phyloP scores from a whole-genome alignment of 2,888 invertebrate genomes.

The Agriopis leucophaearia region DNA sequence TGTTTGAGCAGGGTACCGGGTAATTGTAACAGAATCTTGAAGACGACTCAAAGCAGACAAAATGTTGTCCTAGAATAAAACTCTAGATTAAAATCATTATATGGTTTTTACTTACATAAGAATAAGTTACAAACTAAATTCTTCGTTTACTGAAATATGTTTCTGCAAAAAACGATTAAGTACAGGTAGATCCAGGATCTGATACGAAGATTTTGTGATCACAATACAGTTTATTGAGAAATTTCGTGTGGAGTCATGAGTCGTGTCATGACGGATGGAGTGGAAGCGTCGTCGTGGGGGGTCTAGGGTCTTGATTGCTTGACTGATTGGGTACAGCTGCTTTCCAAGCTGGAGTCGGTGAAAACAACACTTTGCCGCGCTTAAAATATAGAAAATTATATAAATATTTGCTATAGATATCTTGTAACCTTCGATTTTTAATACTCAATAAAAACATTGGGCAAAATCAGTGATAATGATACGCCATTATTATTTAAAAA shows the following conservation, averaged over 20 bases:
- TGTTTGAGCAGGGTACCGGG: too few species aligned
- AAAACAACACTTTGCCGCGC: neutral
- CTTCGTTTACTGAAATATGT: neutral
- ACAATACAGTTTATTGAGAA: neutral
- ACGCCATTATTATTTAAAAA: too few species aligned
- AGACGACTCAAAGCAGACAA: too few species aligned
- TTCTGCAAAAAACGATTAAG: neutral
- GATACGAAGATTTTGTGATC: neutral
- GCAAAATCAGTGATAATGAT: too few species aligned
- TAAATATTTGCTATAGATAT: neutral
- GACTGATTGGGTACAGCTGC: neutral
- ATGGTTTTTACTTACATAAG: slow-evolving; percentile 8
- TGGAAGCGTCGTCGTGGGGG: neutral
- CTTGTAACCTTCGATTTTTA: too few species aligned
- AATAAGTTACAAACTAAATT: neutral
- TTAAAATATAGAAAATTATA: neutral
- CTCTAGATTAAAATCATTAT: neutral
- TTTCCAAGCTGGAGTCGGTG: slow-evolving; percentile 11
- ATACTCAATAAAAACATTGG: too few species aligned
- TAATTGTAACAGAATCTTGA: too few species aligned
- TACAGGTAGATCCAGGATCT: neutral
- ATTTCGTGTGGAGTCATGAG: neutral
- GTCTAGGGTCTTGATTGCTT: neutral
- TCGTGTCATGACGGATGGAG: neutral
- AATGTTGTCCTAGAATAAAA: neutral